Conservation (phyloP, 2,113 vertebrate species). For the Oenanthe oenanthe region DNA sequence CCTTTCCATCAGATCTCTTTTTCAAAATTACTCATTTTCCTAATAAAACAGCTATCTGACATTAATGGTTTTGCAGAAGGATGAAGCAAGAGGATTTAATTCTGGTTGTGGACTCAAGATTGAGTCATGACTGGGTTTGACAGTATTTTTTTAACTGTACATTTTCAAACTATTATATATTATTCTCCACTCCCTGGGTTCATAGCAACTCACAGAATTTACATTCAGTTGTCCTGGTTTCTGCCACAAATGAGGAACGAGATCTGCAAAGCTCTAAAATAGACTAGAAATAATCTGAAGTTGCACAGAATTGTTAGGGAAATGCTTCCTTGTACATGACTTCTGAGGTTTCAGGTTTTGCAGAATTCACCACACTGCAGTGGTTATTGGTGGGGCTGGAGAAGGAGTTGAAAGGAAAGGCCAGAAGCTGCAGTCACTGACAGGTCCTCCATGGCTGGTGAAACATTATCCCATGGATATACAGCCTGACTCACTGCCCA, state of each 20-base stretch:
- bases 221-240: conserved; percentile 67
- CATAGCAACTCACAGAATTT: conserved; percentile 54
- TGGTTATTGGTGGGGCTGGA: not conserved
- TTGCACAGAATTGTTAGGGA: not conserved
- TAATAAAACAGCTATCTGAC: not conserved
- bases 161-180: conserved; percentile 43
- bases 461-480: not conserved
- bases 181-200: conserved; percentile 28
- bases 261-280: conserved; percentile 57
- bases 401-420: not conserved
- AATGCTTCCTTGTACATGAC: not conserved
- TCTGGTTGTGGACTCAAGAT: not conserved
- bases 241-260: conserved; percentile 36
- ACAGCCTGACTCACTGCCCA: not conserved
- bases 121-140: conserved; percentile 40
- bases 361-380: not conserved
- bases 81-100: conserved; percentile 5
- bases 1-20: not conserved
- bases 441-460: not conserved
- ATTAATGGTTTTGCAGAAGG: not conserved
- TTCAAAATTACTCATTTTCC: not conserved
- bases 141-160: not conserved
- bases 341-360: not conserved
- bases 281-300: conserved; percentile 19
- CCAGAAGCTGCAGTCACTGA: not conserved